Evolutionary conservation across 1,140 invertebrate genomes (phyloP), one percentile per base, ranked within the genome.

Genomic region (Teleopsis dalmanni): DNA sequence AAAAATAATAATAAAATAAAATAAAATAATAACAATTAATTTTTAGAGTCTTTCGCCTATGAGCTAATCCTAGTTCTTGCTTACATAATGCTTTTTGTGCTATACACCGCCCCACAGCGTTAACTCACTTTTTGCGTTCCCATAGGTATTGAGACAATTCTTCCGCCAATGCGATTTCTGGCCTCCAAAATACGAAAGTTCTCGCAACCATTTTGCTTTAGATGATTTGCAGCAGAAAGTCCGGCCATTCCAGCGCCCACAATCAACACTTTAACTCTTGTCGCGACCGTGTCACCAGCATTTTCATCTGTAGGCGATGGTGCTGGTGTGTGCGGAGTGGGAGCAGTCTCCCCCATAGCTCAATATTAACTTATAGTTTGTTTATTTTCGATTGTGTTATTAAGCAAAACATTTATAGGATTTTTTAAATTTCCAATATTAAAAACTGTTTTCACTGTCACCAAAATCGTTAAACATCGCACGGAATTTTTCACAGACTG

Each of bases 181-280:
- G 85, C 88, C 74, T 92, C 88, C 47, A 91, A 73, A 55, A 92
- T 79, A 57, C 83, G 72, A 73, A 88, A 88, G 73, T 91, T 81
- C 27, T 77, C 78, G 64, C 85, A 81, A 22, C 82, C 82, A 74
- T 89, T 88, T 72, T 88, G 87, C 9, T 85, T 62, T 49, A 94
- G 77, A 70, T 89, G 82, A 76, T 85, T 88, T 13, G 87, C 90
- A 19, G 88, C 87, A 11, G 88, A 83, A 45, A 93, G 66, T 22
- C 91, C 90, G 46, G 88, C 85, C 75, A 92, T 87, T 48, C 91
- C 89, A 55, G 81, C 88, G 25, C 90, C 90, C 58, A 94, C 80
- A 60, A 92, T 91, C 52, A 91, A 70, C 50, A 91, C 79, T 76
- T 88, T 85, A 11, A 61, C 63, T 44, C n/a, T 25, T 16, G 34